Evolutionary conservation across 2,888 invertebrate species (phyloP).

Genomic region (Altica lythri): DNA sequence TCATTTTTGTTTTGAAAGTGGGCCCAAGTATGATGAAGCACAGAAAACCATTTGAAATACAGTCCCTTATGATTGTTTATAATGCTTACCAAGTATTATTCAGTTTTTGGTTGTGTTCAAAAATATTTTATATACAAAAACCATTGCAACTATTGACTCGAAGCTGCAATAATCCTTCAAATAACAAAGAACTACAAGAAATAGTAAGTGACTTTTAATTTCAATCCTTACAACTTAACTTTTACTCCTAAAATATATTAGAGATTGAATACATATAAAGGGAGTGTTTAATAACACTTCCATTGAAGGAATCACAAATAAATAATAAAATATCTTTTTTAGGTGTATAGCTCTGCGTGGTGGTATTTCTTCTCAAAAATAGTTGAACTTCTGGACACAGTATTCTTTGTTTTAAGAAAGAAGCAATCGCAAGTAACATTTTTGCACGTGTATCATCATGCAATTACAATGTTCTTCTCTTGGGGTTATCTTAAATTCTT

Average conservation of each 20-base stretch:
- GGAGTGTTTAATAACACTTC: no score
- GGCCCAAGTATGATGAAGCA: constrained; percentile 80
- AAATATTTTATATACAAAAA: constrained; percentile 52
- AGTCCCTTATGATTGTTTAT: constrained; percentile 74
- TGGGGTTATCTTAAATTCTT: constrained; percentile 81
- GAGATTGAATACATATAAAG: no score
- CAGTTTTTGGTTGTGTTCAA: constrained; percentile 72
- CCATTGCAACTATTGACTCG: constrained; percentile 43
- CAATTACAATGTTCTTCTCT: constrained; percentile 76
- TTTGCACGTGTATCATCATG: constrained; percentile 88
- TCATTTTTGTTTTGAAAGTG: constrained; percentile 74
- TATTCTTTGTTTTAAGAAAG: constrained; percentile 89
- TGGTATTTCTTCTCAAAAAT: constrained; percentile 82
- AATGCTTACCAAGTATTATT: constrained; percentile 88
- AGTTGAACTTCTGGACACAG: constrained; percentile 77
- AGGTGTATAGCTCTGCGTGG: constrained; percentile 72
- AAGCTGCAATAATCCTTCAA: constrained; percentile 46
- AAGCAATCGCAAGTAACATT: constrained; percentile 87
- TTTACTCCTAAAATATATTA: no score
- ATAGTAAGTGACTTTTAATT: constrained; percentile 43
- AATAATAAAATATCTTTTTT: constrained; percentile 23
- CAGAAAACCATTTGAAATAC: constrained; percentile 72
- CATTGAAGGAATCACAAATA: no score
- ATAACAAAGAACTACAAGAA: constrained; percentile 44
- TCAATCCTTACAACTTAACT: no score